phyloP scores from a whole-genome alignment of 1,140 invertebrate species.

The Pararge aegeria region DNA sequence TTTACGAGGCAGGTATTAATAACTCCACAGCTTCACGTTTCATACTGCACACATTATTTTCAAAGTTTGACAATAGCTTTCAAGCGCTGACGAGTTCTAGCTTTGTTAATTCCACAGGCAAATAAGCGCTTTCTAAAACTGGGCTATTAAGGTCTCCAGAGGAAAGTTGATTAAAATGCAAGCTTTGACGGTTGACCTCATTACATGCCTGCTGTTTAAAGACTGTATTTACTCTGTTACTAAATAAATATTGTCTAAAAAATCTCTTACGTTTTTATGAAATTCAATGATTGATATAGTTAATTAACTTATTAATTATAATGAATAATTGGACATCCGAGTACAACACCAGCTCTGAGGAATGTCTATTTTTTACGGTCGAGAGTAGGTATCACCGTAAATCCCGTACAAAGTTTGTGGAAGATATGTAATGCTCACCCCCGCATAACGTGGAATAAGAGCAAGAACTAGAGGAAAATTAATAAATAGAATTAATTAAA shows the following conservation, averaged over 20 bases:
- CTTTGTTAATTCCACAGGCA: slow-evolving; percentile 9
- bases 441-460: too few relatives aligned
- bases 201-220: background rate
- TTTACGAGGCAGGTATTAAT: background rate
- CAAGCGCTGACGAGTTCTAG: slow-evolving; percentile 8
- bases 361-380: too few relatives aligned
- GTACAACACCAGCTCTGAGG: too few relatives aligned
- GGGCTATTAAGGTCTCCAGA: slow-evolving; percentile 6
- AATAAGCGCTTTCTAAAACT: slow-evolving; percentile 10
- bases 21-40: background rate
- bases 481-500: too few relatives aligned
- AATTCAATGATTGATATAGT: background rate
- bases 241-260: background rate
- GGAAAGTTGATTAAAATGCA: slow-evolving; percentile 10
- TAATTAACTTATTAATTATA: too few relatives aligned
- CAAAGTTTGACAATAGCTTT: slow-evolving; percentile 11
- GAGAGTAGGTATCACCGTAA: too few relatives aligned
- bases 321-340: too few relatives aligned
- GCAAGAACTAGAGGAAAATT: too few relatives aligned
- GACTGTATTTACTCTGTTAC: background rate
- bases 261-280: background rate
- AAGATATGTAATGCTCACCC: too few relatives aligned
- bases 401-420: too few relatives aligned
- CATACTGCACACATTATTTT: slow-evolving; percentile 5
- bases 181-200: slow-evolving; percentile 1